Evolutionary conservation across 2,797 vertebrate genomes (phyloP).

Genomic region (Chelonia mydas): DNA sequence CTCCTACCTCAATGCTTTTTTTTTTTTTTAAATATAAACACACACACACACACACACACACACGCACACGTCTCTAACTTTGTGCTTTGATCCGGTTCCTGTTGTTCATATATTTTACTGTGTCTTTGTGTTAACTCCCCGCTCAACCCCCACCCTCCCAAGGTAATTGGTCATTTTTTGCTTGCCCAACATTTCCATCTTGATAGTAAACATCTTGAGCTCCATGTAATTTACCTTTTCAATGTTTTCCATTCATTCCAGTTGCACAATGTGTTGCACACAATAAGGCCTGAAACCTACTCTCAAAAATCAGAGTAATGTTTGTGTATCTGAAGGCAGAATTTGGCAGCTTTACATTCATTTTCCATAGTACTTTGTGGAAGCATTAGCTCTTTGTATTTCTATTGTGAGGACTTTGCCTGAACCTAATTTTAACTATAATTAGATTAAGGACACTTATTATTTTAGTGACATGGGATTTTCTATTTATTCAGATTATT

Average conservation of each 20-base stretch:
- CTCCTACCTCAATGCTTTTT: not conserved
- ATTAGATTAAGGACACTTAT: not conserved
- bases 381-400: not conserved
- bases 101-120: slow-evolving; percentile 7
- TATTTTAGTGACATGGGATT: not conserved
- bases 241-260: not conserved
- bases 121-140: slow-evolving; percentile 8
- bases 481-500: not conserved
- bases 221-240: not conserved
- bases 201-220: not conserved
- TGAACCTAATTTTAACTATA: not conserved
- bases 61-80: not conserved
- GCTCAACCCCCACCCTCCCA: rapidly evolving
- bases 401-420: not conserved
- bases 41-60: too few species aligned
- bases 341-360: not conserved
- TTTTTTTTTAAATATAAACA: not conserved
- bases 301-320: not conserved
- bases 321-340: not conserved
- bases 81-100: not conserved
- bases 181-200: not conserved
- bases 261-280: not conserved
- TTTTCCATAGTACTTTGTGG: not conserved
- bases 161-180: not conserved
- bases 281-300: not conserved